Percentiles rank a stretch among this genome's conserved stretches.
These are phyloP conservation scores for Epinotia brunnichana DNA, from an alignment of 2,888 invertebrate species.

Conservation along the genomic window DNA sequence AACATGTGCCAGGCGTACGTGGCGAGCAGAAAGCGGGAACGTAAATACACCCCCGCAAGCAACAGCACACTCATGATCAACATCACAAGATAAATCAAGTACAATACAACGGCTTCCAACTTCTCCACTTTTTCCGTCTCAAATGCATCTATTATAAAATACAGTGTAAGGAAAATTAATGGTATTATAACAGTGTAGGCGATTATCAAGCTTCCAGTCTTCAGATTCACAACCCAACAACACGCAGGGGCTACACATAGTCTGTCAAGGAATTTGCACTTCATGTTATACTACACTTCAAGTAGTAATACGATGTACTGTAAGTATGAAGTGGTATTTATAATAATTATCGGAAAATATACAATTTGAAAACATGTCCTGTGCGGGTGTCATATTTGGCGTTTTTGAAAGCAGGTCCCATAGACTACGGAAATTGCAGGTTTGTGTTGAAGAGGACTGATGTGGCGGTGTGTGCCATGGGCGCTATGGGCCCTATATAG, in stretches of 20 bases:
- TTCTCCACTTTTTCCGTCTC: slow-evolving; percentile 15
- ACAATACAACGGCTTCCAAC: not conserved
- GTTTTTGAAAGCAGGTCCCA: not conserved
- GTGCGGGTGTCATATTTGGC: slow-evolving; percentile 17
- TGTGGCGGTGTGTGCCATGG: not conserved
- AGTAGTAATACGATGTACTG: not conserved
- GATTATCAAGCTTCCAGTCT: slow-evolving; percentile 41
- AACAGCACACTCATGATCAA: slow-evolving; percentile 8
- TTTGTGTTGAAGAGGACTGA: not conserved
- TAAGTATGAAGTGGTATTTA: not conserved
- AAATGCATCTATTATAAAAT: not conserved
- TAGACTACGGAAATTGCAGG: not conserved
- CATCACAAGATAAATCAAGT: not conserved
- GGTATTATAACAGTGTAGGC: slow-evolving; percentile 40
- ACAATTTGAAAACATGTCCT: not conserved
- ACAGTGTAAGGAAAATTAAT: slow-evolving; percentile 15
- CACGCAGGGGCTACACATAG: slow-evolving; percentile 44
- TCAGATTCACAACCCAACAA: slow-evolving; percentile 44
- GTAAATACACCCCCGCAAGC: not conserved
- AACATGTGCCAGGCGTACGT: slow-evolving; percentile 22
- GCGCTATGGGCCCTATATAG: not conserved
- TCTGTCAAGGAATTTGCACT: slow-evolving; percentile 37
- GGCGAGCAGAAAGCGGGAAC: slow-evolving; percentile 1
- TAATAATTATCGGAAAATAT: slow-evolving; percentile 2
- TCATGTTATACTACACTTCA: slow-evolving; percentile 9